Percentiles rank a stretch among this genome's conserved stretches.
Evolutionary conservation across 2,888 invertebrate species (phyloP).

Genomic region (Dastarcus helophoroides): DNA sequence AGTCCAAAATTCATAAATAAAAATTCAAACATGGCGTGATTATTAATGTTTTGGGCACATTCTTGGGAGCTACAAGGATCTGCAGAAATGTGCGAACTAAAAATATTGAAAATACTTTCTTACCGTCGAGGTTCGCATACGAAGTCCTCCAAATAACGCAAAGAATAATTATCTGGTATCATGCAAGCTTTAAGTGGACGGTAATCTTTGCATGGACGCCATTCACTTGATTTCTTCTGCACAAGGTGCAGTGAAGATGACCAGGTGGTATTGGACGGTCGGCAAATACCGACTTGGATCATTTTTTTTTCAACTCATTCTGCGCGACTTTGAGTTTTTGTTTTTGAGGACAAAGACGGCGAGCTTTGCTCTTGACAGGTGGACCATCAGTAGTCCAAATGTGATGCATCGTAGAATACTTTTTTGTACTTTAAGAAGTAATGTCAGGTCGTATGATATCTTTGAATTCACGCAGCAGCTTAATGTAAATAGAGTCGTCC

Average conservation of each 20-base stretch:
- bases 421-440: too few relatives aligned
- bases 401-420: too few relatives aligned
- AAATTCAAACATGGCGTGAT: conserved; percentile 30
- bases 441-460: too few relatives aligned
- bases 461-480: too few relatives aligned
- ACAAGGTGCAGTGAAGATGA: conserved; percentile 21
- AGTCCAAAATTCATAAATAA: conserved; percentile 25
- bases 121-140: conserved; percentile 10
- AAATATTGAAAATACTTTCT: conserved; percentile 10
- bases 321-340: conserved; percentile 16
- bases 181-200: conserved; percentile 15
- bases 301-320: conserved; percentile 18
- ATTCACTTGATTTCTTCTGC: too few relatives aligned
- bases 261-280: conserved; percentile 23
- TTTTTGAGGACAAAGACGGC: conserved; percentile 14
- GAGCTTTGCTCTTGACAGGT: neutral
- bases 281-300: conserved; percentile 19
- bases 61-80: conserved; percentile 25
- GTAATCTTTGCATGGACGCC: conserved; percentile 20
- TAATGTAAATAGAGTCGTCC: too few relatives aligned
- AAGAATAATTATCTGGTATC: conserved; percentile 12
- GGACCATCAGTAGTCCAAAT: neutral
- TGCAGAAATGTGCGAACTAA: conserved; percentile 24
- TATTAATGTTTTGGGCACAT: conserved; percentile 30
- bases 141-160: conserved; percentile 17